Conservation (phyloP, 2,113 vertebrate species). For the Tachysurus vachellii region DNA sequence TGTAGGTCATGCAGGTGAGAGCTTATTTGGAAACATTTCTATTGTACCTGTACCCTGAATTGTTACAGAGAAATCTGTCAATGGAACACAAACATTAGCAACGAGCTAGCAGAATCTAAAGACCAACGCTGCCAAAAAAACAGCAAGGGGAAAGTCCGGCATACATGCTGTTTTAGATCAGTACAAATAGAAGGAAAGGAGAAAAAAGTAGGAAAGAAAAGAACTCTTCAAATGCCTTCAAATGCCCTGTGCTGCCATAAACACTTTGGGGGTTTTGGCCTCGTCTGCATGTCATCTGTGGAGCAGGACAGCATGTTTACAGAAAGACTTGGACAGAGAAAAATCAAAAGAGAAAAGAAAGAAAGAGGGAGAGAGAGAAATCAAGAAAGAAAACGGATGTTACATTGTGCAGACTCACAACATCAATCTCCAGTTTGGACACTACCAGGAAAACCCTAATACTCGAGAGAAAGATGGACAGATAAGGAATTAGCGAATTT, state of each 20-base stretch:
- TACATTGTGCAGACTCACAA: constrained; percentile 47
- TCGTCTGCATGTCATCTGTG: constrained; percentile 51
- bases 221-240: constrained; percentile 28
- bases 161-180: constrained; percentile 25
- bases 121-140: not conserved
- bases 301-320: constrained; percentile 50
- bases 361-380: constrained; percentile 8
- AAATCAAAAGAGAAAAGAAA: not conserved
- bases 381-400: constrained; percentile 24
- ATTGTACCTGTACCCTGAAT: not conserved
- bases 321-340: constrained; percentile 39
- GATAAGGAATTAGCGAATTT: constrained; percentile 38
- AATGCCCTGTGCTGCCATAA: constrained; percentile 47
- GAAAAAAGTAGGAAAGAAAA: constrained; percentile 9
- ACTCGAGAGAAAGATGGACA: constrained; percentile 29
- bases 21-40: not conserved
- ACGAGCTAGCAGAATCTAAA: not conserved
- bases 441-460: constrained; percentile 34
- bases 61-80: not conserved
- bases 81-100: not conserved
- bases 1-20: not conserved
- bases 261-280: constrained; percentile 43
- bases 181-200: not conserved
- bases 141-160: not conserved
- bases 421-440: constrained; percentile 42